A percentile compares a stretch with the other conserved stretches of the same genome.
phyloP scores from a whole-genome alignment of 2,797 vertebrate genomes.

The Telmatherina bonti region DNA sequence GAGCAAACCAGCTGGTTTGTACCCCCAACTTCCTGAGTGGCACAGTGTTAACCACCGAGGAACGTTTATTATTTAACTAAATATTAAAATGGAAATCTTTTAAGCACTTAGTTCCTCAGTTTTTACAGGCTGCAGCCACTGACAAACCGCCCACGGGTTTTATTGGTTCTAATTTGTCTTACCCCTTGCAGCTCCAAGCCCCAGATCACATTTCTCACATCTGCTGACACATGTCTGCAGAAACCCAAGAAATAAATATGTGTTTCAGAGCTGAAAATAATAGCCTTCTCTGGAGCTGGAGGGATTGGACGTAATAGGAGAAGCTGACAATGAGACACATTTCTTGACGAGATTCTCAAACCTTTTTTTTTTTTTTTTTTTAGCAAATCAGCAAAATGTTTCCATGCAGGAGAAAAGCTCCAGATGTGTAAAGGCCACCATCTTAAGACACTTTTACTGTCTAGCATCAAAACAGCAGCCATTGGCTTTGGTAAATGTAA shows the following conservation, averaged over 20 bases:
- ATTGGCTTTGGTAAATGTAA: conserved; percentile 3
- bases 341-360: conserved; percentile 10
- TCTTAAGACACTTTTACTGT: not conserved
- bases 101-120: conserved; percentile 6
- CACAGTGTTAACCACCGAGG: not conserved
- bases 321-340: conserved; percentile 18
- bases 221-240: conserved; percentile 27
- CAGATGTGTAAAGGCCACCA: not conserved
- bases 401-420: not conserved
- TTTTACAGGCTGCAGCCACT: conserved; percentile 13
- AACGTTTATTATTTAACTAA: conserved; percentile 4
- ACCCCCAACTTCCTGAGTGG: too few relatives aligned
- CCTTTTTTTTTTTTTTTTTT: not conserved
- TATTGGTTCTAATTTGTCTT: conserved; percentile 33
- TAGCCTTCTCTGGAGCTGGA: conserved; percentile 18
- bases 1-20: too few relatives aligned
- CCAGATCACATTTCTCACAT: conserved; percentile 42
- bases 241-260: conserved; percentile 24
- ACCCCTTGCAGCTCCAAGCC: conserved; percentile 29
- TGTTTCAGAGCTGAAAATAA: conserved; percentile 28
- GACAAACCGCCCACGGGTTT: conserved; percentile 32
- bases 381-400: not conserved
- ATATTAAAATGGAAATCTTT: conserved; percentile 1
- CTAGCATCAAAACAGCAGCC: conserved; percentile 8
- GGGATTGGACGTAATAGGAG: conserved; percentile 4